Percentiles rank a stretch among this genome's conserved stretches.
Evolutionary conservation across 2,888 invertebrate genomes (phyloP).

Genomic region (Melanchra persicariae): DNA sequence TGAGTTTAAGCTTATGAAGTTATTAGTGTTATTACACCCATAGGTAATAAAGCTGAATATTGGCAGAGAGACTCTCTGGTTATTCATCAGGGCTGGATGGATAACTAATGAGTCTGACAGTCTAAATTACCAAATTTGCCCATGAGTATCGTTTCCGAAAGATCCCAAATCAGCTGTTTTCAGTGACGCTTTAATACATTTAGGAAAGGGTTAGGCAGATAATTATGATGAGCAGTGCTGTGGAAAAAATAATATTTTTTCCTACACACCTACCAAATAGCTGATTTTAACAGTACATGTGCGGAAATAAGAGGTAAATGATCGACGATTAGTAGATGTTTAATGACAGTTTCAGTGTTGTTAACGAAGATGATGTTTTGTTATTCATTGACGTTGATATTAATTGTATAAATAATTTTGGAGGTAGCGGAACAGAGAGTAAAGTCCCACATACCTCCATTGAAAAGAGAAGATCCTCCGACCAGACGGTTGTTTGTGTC

Average conservation of each 20-base stretch:
- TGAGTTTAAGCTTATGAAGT: neutral
- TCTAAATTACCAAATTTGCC: too few species aligned
- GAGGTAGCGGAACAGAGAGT: too few species aligned
- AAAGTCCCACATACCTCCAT: too few species aligned
- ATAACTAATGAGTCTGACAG: neutral
- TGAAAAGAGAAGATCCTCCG: too few species aligned
- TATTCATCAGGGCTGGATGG: too few species aligned
- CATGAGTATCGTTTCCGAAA: too few species aligned
- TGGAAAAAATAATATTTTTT: neutral
- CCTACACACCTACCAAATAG: neutral
- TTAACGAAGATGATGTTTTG: neutral
- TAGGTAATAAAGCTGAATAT: neutral
- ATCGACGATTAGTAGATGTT: slow-evolving; percentile 12
- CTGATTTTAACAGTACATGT: slow-evolving; percentile 1
- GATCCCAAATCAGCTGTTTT: too few species aligned
- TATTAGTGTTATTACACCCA: neutral
- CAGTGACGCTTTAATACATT: too few species aligned
- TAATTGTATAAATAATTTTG: slow-evolving; percentile 13
- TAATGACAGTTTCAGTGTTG: slow-evolving; percentile 13
- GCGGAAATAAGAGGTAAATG: slow-evolving; percentile 17
- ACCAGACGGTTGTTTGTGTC: too few species aligned
- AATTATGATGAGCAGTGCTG: neutral
- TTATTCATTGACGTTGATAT: slow-evolving; percentile 20
- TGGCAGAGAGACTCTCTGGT: too few species aligned
- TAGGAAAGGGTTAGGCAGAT: neutral